Evolutionary conservation across 2,113 vertebrate species (phyloP), one percentile per base, ranked within the genome.

Genomic region (Brachypodius melanocephalos): DNA sequence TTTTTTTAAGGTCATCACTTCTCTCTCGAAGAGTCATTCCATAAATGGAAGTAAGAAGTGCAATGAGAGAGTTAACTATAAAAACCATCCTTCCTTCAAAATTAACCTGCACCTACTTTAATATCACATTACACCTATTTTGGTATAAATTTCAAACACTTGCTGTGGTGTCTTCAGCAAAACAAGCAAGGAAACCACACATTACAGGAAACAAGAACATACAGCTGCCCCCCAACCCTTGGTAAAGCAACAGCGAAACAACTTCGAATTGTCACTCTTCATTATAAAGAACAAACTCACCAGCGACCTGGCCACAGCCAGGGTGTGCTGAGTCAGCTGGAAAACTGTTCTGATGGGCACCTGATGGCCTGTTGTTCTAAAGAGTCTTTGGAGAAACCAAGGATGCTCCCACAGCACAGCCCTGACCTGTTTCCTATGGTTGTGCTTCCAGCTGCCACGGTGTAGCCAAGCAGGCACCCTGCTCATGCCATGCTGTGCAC

Each of bases 1-100:
- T 95, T 89, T 93, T 95, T 93, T 67, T 97, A 97, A 96, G 95
- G 91, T 78, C 89, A 95, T 93, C 83, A 57, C 54, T 95, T 93
- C 88, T 90, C 67, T 71, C 78, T 76, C 82, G 73, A 76, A 89
- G 86, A 95, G 85, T 87, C 74, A 34, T 67, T 87, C 81, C 72
- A 51, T 73, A 87, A 83, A 76, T 68, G 88, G 86, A 73, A 73
- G 46, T 25, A 89, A 69, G 74, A 58, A 61, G 61, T 22, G 49
- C 88, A 71, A 45, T 4, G 25, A 68, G 43, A 87, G 21, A 65
- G 4, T 7, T 26, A 69, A 45, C 66, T 71, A 13, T 6, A 85
- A 75, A 91, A 93, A 32, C 17, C 6, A 0, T 38, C n/a, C 55
- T 78, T 62, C 46, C 42, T 42, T 90, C 88, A 67, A 45, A 65